Base-by-base conservation (phyloP, 1,140 invertebrate species). In the Archegozetes longisetosus region DNA sequence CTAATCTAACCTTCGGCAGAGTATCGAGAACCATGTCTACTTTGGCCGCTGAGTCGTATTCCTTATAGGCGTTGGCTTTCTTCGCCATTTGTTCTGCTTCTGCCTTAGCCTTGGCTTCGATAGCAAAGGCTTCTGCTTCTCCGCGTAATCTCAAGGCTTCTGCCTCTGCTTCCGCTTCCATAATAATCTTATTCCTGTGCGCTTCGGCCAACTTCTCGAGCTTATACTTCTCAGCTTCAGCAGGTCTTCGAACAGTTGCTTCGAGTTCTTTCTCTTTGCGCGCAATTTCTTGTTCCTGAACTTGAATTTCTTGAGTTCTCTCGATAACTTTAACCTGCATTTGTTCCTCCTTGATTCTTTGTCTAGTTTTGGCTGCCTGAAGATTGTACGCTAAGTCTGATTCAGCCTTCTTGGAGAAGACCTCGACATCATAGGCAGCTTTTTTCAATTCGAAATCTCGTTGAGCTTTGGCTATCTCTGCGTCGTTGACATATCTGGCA, bases 381-480 rank as follows among this genome's bases (percentile, higher is more conserved):
- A 77, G 64, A n/a, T 70, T 68, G 59, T 74, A 75, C 13, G 76
- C 73, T 59, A 77, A 61, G 26, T 77, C 73, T 54, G 74, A 71
- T 64, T 72, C 67, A 24, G 76, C 76, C 65, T 76, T 74, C 65
- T 94, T 96, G 3, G 90, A 92, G 73, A 93, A 86, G 32, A 97
- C 90, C 80, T 97, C 92, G 62, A 90, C 83, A 72, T 97, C 93
- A 71, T 96, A 98, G 20, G 86, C 84, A 20, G 93, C 92, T 72
- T 97, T 95, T 72, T 97, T 96, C 52, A 97, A 71, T 74, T 97
- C 90, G 72, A 96, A 98, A 74, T 97, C 92, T 66, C 91, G 75
- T 68, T 94, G 85, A 0, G 92, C 86, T 74, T 96, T 94, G 0
- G 92, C 89, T 60, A 97, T 95, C 72, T 96, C 90, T 2, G 89